Evolutionary conservation across 2,113 vertebrate genomes (phyloP).

Genomic region (Furnarius figulus): DNA sequence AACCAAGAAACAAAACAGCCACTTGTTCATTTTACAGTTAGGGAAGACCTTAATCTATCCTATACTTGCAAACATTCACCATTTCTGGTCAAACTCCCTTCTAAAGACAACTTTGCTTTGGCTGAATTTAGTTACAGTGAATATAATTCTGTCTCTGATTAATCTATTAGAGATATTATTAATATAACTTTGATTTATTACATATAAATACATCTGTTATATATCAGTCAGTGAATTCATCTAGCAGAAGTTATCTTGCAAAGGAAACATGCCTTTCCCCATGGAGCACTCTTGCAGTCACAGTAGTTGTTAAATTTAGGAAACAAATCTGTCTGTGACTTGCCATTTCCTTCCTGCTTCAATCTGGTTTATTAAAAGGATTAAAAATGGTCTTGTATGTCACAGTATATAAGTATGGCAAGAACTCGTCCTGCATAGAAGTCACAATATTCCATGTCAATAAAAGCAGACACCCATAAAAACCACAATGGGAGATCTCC

Average conservation of each 20-base stretch:
- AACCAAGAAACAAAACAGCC: not conserved
- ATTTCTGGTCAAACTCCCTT: not conserved
- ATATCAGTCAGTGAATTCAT: not conserved
- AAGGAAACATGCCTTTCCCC: not conserved
- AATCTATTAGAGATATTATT: not conserved
- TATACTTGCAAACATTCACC: not conserved
- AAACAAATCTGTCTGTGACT: not conserved
- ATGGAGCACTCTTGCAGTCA: not conserved
- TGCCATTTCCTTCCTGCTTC: not conserved
- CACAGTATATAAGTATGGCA: rapidly evolving
- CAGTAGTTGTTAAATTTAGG: not conserved
- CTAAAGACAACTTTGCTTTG: constrained; percentile 2
- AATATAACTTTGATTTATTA: constrained; percentile 3
- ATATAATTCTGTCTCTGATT: not conserved
- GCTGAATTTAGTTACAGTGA: not conserved
- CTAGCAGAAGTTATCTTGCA: not conserved
- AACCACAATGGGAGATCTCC: not conserved
- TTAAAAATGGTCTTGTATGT: not conserved
- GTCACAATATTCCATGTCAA: rapidly evolving
- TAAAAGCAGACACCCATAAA: not conserved
- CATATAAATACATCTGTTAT: constrained; percentile 3
- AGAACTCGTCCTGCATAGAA: not conserved
- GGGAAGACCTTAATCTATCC: not conserved
- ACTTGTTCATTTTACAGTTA: not conserved
- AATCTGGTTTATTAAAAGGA: not conserved